These are phyloP conservation scores for Matsumurasca onukii DNA, from an alignment of 1,140 invertebrate species.

Conservation along the genomic window DNA sequence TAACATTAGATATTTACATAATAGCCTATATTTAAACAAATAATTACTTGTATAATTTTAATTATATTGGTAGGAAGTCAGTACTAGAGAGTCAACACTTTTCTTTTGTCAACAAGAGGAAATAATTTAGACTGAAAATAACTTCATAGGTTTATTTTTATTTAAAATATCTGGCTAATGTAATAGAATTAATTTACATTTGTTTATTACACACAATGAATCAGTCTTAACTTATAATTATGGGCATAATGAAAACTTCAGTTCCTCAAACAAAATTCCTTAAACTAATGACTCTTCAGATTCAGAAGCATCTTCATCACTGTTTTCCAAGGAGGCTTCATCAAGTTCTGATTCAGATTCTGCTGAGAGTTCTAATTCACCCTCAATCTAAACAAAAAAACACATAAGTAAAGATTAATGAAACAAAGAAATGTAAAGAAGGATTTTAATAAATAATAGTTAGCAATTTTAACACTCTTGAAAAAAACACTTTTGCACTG, in stretches of 20 bases:
- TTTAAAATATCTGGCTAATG: neutral
- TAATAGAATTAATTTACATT: neutral
- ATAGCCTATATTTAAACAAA: too few species aligned
- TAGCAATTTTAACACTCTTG: slow-evolving; percentile 4
- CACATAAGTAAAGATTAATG: neutral
- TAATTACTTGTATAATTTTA: too few species aligned
- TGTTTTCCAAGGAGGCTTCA: neutral
- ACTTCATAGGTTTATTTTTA: neutral
- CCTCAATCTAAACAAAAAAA: neutral
- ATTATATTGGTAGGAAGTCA: slow-evolving; percentile 1
- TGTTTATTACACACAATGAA: neutral
- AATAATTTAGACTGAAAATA: slow-evolving; percentile 10
- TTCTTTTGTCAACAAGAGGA: too few species aligned
- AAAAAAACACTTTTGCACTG: slow-evolving; percentile 1
- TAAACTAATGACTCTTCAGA: neutral
- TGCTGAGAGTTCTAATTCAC: slow-evolving; percentile 6
- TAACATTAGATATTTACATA: too few species aligned
- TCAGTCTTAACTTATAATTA: neutral
- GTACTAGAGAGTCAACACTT: too few species aligned
- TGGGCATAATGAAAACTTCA: neutral
- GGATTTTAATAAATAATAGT: slow-evolving; percentile 1
- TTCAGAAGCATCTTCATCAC: neutral
- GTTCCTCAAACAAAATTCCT: slow-evolving; percentile 3
- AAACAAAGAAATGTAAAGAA: slow-evolving; percentile 2
- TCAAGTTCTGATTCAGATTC: slow-evolving; percentile 1